Conservation (phyloP, 2,888 invertebrate species). For the Pristionchus mayeri region DNA sequence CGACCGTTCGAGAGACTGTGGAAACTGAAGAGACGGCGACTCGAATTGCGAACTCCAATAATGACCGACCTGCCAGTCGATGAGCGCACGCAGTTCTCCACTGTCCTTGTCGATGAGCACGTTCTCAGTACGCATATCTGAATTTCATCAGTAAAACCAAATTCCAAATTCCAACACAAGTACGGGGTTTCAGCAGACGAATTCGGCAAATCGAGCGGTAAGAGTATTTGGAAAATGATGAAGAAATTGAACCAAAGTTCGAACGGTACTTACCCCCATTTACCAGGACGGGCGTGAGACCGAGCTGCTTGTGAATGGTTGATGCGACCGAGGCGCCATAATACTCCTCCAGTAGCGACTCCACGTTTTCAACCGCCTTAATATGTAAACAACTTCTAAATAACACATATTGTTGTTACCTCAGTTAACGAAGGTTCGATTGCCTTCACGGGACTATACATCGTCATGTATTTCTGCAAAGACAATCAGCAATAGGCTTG, state of each 20-base stretch:
- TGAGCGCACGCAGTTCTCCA: not conserved
- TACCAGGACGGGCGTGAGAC: not conserved
- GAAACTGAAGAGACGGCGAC: no score
- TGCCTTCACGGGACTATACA: not conserved
- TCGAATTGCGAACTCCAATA: no score
- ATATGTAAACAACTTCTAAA: not conserved
- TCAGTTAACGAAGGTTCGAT: not conserved
- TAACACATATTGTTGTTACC: not conserved
- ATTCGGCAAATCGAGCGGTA: no score
- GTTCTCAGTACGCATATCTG: constrained; percentile 34
- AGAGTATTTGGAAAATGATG: no score
- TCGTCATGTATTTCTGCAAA: not conserved
- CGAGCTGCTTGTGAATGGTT: constrained; percentile 16
- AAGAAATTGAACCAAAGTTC: no score
- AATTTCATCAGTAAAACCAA: no score
- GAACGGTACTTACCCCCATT: constrained; percentile 24
- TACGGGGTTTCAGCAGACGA: no score
- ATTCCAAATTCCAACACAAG: no score
- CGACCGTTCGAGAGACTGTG: no score
- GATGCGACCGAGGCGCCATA: constrained; percentile 12
- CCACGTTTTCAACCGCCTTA: not conserved
- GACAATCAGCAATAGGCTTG: not conserved
- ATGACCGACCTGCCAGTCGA: constrained; percentile 47
- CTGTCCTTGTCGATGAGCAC: not conserved
- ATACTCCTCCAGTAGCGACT: constrained; percentile 7